These are phyloP conservation scores for Cirrhinus mrigala DNA, from an alignment of 2,797 vertebrate species.

Conservation along the genomic window DNA sequence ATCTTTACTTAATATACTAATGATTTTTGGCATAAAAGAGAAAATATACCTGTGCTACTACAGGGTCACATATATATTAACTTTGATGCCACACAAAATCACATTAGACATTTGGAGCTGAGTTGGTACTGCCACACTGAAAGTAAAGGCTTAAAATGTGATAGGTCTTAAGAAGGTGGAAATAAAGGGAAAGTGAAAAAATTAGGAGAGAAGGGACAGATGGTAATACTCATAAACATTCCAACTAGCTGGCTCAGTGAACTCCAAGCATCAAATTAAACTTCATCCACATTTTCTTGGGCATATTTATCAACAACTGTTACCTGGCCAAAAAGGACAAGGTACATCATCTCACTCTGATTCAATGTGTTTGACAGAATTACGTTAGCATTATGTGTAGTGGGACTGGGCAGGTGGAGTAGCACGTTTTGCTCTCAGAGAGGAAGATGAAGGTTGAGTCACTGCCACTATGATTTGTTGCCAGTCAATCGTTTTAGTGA, in stretches of 20 bases:
- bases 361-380: constrained; percentile 29
- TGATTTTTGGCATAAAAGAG: too few species aligned
- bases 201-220: constrained; percentile 29
- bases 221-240: constrained; percentile 18
- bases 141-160: background rate
- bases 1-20: too few species aligned
- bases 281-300: background rate
- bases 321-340: constrained; percentile 9
- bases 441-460: constrained; percentile 53
- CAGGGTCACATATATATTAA: too few species aligned
- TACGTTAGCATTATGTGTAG: constrained; percentile 31
- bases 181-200: background rate
- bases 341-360: background rate
- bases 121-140: background rate
- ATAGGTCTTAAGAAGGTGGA: background rate
- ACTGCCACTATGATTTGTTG: constrained; percentile 55
- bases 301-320: background rate
- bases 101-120: background rate
- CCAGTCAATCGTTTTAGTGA: constrained; percentile 56
- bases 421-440: constrained; percentile 22
- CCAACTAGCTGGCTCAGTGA: constrained; percentile 4
- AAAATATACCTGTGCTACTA: too few species aligned
- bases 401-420: constrained; percentile 27
- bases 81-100: background rate
- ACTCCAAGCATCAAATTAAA: constrained; percentile 24